A percentile compares a stretch with the other conserved stretches of the same genome.
These are phyloP conservation scores for Pampusana beccarii DNA, from an alignment of 2,113 vertebrate species.

Conservation along the genomic window DNA sequence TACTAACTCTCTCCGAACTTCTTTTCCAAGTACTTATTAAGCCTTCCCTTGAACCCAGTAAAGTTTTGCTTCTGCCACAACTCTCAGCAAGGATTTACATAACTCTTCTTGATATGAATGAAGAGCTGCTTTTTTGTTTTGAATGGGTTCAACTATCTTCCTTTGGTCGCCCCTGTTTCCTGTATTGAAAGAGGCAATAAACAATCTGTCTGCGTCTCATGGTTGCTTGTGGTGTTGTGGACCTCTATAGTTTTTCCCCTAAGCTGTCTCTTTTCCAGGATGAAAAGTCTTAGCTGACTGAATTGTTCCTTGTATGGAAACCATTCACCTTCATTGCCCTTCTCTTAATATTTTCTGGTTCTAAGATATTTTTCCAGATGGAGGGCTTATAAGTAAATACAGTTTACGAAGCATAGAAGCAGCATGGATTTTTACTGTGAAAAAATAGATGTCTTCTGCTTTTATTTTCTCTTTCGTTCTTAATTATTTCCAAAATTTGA, in stretches of 20 bases:
- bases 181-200: background rate
- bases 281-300: background rate
- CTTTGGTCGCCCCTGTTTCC: background rate
- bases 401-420: background rate
- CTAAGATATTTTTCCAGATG: background rate
- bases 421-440: background rate
- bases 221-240: background rate
- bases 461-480: background rate
- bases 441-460: background rate
- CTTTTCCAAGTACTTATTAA: conserved; percentile 9
- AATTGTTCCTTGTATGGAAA: background rate
- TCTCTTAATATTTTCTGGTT: background rate
- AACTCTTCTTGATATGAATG: background rate
- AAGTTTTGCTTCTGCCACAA: background rate
- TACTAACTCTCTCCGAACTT: background rate
- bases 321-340: background rate
- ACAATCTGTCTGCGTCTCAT: background rate
- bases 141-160: background rate
- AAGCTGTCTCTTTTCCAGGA: background rate
- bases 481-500: background rate
- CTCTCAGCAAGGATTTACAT: background rate
- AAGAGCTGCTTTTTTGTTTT: conserved; percentile 14
- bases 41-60: background rate
- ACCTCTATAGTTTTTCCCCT: background rate
- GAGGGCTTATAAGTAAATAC: background rate